A percentile compares a stretch with the other conserved stretches of the same genome.
Conservation (phyloP, 2,888 invertebrate species). For the Limnephilus rhombicus region DNA sequence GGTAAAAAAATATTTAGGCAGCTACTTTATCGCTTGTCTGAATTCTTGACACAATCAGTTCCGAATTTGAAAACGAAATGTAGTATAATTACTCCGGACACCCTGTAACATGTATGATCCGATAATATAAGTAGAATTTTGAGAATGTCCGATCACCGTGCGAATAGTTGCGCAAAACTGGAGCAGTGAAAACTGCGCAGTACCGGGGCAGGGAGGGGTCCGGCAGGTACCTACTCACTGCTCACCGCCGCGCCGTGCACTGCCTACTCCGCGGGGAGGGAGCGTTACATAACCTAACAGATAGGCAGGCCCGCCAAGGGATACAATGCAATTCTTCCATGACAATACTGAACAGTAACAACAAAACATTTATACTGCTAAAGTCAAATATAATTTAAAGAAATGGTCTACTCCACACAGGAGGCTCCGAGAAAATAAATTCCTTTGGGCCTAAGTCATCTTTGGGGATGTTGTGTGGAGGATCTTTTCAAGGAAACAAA, state of each 20-base stretch:
- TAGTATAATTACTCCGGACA: not conserved
- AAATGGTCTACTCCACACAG: no score
- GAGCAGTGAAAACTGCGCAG: conserved; percentile 29
- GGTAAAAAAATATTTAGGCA: no score
- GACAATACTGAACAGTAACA: no score
- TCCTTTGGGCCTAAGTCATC: no score
- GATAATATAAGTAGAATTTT: not conserved
- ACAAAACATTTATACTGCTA: no score
- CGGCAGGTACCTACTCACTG: not conserved
- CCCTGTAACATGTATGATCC: not conserved
- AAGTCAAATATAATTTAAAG: no score
- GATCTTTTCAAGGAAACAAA: no score
- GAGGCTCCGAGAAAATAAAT: no score
- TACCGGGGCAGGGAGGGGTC: not conserved
- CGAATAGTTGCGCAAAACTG: conserved; percentile 52
- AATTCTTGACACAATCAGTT: no score
- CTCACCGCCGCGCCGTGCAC: not conserved
- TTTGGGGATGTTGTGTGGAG: no score
- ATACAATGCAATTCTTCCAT: not conserved
- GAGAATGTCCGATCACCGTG: conserved; percentile 40
- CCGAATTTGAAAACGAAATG: no score
- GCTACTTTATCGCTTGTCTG: no score
- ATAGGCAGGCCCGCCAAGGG: not conserved
- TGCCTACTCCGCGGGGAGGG: conserved; percentile 7
- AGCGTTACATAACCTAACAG: conserved; percentile 24